phyloP scores from a whole-genome alignment of 2,797 vertebrate genomes.

The Cirrhinus mrigala region DNA sequence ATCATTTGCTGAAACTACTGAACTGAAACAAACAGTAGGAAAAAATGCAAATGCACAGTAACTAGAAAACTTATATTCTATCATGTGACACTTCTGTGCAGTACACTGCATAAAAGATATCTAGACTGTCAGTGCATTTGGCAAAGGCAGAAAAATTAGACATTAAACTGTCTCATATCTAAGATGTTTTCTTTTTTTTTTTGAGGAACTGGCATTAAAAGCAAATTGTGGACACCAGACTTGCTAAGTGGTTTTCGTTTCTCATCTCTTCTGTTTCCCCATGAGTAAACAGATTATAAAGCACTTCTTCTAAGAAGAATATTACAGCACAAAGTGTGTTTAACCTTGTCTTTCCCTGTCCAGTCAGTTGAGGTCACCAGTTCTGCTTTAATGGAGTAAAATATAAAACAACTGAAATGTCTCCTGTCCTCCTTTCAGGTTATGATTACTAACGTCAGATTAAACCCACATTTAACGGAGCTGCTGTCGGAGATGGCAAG shows the following conservation, averaged over 20 bases:
- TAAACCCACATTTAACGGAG: slow-evolving; percentile 16
- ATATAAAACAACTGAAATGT: slow-evolving; percentile 13
- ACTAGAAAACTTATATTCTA: not conserved
- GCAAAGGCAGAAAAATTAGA: not conserved
- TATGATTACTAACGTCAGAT: slow-evolving; percentile 29
- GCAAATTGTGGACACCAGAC: not conserved
- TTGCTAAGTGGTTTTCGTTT: slow-evolving; percentile 14
- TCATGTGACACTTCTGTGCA: slow-evolving; percentile 16
- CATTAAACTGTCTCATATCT: not conserved
- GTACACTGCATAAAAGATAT: not conserved
- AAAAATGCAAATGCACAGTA: not conserved
- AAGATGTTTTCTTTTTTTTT: slow-evolving; percentile 3
- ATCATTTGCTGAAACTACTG: slow-evolving; percentile 8
- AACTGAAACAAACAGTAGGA: not conserved
- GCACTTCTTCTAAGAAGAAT: slow-evolving; percentile 8
- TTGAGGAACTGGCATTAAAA: not conserved
- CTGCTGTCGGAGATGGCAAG: not conserved
- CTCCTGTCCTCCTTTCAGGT: not conserved
- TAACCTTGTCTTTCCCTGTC: slow-evolving; percentile 15
- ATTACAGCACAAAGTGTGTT: slow-evolving; percentile 14
- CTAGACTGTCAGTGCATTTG: not conserved
- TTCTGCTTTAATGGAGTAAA: slow-evolving; percentile 10
- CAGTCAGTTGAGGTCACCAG: not conserved
- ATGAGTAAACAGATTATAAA: slow-evolving; percentile 24
- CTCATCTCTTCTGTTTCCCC: slow-evolving; percentile 11